Evolutionary conservation across 2,797 vertebrate species (phyloP), one percentile per base, ranked within the genome.

Genomic region (Hyperoplus lanceolatus): DNA sequence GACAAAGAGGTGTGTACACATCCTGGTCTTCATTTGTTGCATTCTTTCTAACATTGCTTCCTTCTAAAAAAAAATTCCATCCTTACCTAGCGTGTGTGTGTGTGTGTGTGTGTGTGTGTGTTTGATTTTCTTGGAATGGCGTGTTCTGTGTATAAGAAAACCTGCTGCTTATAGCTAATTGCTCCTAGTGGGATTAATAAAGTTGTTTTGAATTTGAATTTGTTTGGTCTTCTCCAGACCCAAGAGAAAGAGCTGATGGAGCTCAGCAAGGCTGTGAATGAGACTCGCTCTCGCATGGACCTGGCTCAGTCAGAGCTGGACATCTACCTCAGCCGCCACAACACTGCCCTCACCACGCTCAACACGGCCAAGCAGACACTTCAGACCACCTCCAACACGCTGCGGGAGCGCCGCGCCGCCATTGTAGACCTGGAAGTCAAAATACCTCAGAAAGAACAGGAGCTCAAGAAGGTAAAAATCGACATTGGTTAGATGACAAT

Each of bases 271-370:
- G 93, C 86, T 0, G 97, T 99, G 79, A 97, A 96, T 9, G 97
- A 99, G 92, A 96, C 97, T 0, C 95, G 96, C 14, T 99, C 97
- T 14, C 94, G 91, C 54, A 96, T 97, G 96, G 97, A 98, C 4
- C 87, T 99, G 0, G 96, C 96, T 6, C 97, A 97, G 42, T 96
- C 97, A 0, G 98, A 99, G 90, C 94, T 99, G 9, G 97, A 99
- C 82, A 96, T 99, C 77, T 98, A 98, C 83, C 95, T 99, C 13
- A 98, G 96, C 88, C 92, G 92, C 46, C 96, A 99, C 88, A 99
- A 97, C 69, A 95, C 92, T 0, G 98, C 98, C 2, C 38, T 99
- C 68, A 95, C 94, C 1, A 96, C 95, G 41, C 92, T 99, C 70
- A 96, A 92, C 74, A 90, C 97, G 8, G 94, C 96, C 13, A 96